Conservation (phyloP, 2,888 invertebrate species). For the Andrena bucephala region DNA sequence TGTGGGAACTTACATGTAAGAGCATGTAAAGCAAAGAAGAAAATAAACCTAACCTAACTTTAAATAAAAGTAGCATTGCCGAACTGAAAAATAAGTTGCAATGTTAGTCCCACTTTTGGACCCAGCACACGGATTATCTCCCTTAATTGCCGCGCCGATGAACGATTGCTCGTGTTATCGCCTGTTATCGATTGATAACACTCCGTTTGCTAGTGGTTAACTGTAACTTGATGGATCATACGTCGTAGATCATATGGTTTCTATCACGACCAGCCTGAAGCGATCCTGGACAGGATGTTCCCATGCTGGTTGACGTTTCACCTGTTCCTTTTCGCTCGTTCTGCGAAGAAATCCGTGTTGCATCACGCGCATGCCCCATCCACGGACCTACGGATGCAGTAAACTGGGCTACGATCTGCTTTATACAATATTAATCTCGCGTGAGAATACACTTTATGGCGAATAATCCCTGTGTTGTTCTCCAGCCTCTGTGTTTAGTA, state of each 20-base stretch:
- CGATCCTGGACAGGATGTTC: slow-evolving; percentile 80
- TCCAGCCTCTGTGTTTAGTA: background rate
- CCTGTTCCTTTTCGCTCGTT: slow-evolving; percentile 70
- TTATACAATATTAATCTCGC: slow-evolving; percentile 31
- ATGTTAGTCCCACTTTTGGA: no score
- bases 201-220: slow-evolving; percentile 71
- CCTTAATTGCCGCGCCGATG: slow-evolving; percentile 21
- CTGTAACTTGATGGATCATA: slow-evolving; percentile 79
- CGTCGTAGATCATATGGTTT: slow-evolving; percentile 78
- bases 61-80: no score
- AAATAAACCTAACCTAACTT: no score
- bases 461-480: slow-evolving; percentile 7
- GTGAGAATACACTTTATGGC: slow-evolving; percentile 5
- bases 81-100: no score
- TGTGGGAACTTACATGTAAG: no score
- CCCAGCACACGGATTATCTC: background rate
- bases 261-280: slow-evolving; percentile 74
- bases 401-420: slow-evolving; percentile 67
- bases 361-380: slow-evolving; percentile 66
- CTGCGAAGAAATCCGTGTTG: slow-evolving; percentile 74
- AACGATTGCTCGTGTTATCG: slow-evolving; percentile 71
- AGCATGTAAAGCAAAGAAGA: no score
- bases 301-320: slow-evolving; percentile 75
- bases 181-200: slow-evolving; percentile 79
- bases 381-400: slow-evolving; percentile 70